Percentiles rank a stretch among this genome's conserved stretches.
These are phyloP conservation scores for Heliocidaris tuberculata DNA, from an alignment of 35 echinoderm and acorn worm genomes.

Conservation along the genomic window DNA sequence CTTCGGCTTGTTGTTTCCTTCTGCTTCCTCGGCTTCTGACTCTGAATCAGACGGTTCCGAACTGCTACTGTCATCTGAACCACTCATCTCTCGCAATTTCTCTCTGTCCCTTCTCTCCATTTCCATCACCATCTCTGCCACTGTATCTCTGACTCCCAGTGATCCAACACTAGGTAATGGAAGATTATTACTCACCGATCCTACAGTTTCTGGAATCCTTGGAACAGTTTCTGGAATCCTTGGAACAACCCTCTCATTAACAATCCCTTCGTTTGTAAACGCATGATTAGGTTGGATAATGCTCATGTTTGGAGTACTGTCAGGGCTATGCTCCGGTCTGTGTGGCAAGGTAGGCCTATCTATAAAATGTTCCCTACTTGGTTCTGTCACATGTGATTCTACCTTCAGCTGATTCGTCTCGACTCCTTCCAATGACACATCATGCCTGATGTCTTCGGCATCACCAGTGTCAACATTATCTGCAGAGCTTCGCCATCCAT, in stretches of 20 bases:
- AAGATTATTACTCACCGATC: neutral
- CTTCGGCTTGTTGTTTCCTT: neutral
- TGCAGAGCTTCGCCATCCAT: neutral
- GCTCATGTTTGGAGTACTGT: conserved; percentile 31
- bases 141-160: conserved; percentile 4
- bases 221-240: neutral
- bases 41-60: conserved; percentile 39
- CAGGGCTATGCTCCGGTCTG: neutral
- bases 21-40: conserved; percentile 24
- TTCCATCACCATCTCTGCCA: conserved; percentile 41
- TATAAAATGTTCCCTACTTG: conserved; percentile 30
- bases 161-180: neutral
- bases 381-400: conserved; percentile 1
- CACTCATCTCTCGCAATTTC: conserved; percentile 38
- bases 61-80: conserved; percentile 31
- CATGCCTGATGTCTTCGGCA: conserved; percentile 4
- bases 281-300: conserved; percentile 38
- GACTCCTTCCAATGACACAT: neutral
- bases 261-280: neutral
- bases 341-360: conserved; percentile 37
- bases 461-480: neutral
- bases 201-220: conserved; percentile 12
- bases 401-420: conserved; percentile 10
- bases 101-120: conserved; percentile 39
- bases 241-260: neutral